Conservation (phyloP, 2,888 invertebrate genomes). For the Apotomis betuletana region DNA sequence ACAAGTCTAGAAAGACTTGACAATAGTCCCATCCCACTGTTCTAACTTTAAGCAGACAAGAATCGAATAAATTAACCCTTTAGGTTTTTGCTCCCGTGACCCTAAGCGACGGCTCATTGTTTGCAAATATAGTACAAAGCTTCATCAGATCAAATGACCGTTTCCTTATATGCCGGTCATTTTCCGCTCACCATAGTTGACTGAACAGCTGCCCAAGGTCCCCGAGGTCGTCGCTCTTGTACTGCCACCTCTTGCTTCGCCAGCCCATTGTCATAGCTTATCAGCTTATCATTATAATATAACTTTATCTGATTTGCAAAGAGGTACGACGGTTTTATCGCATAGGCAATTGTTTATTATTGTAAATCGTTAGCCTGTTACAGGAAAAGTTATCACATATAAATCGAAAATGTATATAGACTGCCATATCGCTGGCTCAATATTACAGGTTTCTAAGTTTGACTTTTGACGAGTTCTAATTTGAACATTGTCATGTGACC, state of each 20-base stretch:
- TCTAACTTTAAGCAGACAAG: too few relatives aligned
- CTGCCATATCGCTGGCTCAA: too few relatives aligned
- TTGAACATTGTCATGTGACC: too few relatives aligned
- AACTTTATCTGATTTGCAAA: slow-evolving; percentile 30
- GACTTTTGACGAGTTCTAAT: too few relatives aligned
- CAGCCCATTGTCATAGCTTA: slow-evolving; percentile 53
- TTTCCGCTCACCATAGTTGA: slow-evolving; percentile 59
- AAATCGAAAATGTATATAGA: too few relatives aligned
- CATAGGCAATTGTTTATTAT: slow-evolving; percentile 10
- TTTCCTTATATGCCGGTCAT: slow-evolving; percentile 36
- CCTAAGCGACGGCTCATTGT: slow-evolving; percentile 1
- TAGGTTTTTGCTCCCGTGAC: background rate
- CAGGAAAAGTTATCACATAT: too few relatives aligned
- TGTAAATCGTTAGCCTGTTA: too few relatives aligned
- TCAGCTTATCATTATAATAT: slow-evolving; percentile 40
- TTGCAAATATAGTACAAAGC: slow-evolving; percentile 17
- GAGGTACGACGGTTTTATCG: slow-evolving; percentile 5
- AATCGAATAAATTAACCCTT: background rate
- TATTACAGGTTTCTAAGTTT: too few relatives aligned
- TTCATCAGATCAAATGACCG: slow-evolving; percentile 3
- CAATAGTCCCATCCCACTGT: too few relatives aligned
- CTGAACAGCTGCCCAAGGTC: slow-evolving; percentile 61
- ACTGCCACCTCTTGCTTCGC: slow-evolving; percentile 56
- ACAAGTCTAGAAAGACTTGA: too few relatives aligned
- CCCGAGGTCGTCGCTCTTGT: slow-evolving; percentile 57